Percentiles rank a stretch among this genome's conserved stretches.
These are phyloP conservation scores for Mus caroli DNA, from an alignment of 2,797 vertebrate species.

Conservation along the genomic window DNA sequence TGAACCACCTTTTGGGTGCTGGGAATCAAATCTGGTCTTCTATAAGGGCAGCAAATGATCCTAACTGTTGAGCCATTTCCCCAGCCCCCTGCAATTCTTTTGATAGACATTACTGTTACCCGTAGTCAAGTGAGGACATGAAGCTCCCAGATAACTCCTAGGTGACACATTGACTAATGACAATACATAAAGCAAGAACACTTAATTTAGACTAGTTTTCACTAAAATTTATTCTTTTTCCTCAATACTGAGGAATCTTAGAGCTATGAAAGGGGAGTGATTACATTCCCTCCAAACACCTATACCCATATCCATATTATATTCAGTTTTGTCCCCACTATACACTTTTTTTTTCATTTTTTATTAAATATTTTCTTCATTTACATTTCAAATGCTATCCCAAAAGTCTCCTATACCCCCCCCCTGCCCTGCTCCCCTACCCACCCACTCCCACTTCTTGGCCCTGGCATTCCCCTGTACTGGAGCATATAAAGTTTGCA, in stretches of 20 bases:
- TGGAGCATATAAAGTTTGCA: too few relatives aligned
- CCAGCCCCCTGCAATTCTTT: not conserved
- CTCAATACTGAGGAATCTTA: not conserved
- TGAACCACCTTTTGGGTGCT: too few relatives aligned
- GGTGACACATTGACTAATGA: not conserved
- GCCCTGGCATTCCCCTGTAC: too few relatives aligned
- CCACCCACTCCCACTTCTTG: too few relatives aligned
- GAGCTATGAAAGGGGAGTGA: not conserved
- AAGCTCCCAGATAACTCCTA: not conserved
- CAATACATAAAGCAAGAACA: not conserved
- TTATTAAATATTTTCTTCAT: too few relatives aligned
- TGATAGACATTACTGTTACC: not conserved
- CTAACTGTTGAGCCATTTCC: not conserved
- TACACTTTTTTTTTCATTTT: too few relatives aligned
- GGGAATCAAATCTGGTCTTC: too few relatives aligned
- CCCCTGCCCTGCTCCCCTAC: too few relatives aligned
- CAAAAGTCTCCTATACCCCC: too few relatives aligned
- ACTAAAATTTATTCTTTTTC: not conserved
- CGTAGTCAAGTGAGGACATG: not conserved
- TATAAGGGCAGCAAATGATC: not conserved
- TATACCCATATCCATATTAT: not conserved
- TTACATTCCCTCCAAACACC: not conserved
- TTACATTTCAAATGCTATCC: too few relatives aligned
- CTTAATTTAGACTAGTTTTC: not conserved
- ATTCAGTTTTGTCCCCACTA: not conserved